Evolutionary conservation across 2,113 vertebrate species (phyloP), one percentile per base, ranked within the genome.

Genomic region (Tricholaema leucomelas): DNA sequence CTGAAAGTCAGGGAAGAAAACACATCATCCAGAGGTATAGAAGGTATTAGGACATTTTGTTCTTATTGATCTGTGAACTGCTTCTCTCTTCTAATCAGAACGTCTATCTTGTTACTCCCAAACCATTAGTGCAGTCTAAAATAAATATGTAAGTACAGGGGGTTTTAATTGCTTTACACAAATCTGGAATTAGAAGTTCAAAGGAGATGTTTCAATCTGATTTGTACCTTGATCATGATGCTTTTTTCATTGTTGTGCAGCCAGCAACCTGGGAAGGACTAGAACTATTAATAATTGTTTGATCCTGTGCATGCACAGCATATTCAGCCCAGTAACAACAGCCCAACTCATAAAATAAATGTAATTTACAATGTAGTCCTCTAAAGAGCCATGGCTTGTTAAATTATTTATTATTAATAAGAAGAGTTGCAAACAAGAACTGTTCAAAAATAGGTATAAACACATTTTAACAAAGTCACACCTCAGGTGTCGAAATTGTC

Each of bases 1-100:
- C 69, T 86, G 88, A 93, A 95, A 95, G 88, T 87, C 80, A 91
- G 66, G 73, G 61, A 95, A 90, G 42, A 95, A 96, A 96, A 95
- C 85, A 93, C 38, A 75, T 93, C 82, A 91, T 88, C 63, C 69
- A 93, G 86, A 87, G 86, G 55, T 61, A 71, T 6, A 52, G 71
- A 85, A 87, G 55, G 50, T 59, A 87, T 92, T 75, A 95, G 46
- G 73, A 87, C 78, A 61, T 65, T 81, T 14, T 70, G 44, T 91
- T 93, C 70, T 85, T 91, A 91, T 91, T 77, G 96, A 96, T 95
- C 76, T 65, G 77, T 58, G 75, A 69, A 88, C 33, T 82, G 71
- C 76, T 89, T 67, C 60, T 93, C 84, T 80, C 40, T 81, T 94
- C 94, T 85, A 54, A 94, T 67, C 91, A 76, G 86, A 54, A 54